These are phyloP conservation scores for Melinopterus prodromus DNA, from an alignment of 2,888 invertebrate genomes.

Conservation along the genomic window DNA sequence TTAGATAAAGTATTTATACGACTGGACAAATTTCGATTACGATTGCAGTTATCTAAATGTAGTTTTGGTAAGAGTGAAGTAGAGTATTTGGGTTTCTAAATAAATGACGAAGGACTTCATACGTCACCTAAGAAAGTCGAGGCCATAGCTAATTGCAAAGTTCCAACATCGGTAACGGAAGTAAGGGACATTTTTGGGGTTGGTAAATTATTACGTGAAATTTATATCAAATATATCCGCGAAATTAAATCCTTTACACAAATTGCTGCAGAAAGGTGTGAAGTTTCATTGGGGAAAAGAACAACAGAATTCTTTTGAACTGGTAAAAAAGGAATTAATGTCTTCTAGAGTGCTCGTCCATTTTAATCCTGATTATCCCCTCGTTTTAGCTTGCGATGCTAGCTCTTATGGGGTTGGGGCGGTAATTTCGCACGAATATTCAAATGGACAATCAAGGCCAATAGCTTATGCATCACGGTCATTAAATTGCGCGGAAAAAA, in stretches of 20 bases:
- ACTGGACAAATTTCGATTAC: neutral
- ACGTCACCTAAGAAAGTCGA: constrained; percentile 36
- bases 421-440: constrained; percentile 33
- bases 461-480: constrained; percentile 36
- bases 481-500: constrained; percentile 32
- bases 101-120: constrained; percentile 38
- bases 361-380: constrained; percentile 38
- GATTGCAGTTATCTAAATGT: constrained; percentile 13
- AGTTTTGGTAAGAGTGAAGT: constrained; percentile 40
- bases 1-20: neutral
- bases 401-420: constrained; percentile 33
- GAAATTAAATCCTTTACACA: constrained; percentile 44
- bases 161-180: constrained; percentile 39
- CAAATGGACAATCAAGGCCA: constrained; percentile 25
- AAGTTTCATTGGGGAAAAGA: constrained; percentile 44
- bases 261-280: constrained; percentile 42
- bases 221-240: constrained; percentile 46
- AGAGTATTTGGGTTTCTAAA: constrained; percentile 38
- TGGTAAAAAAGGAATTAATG: constrained; percentile 41
- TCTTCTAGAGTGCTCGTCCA: constrained; percentile 41
- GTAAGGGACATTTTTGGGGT: constrained; percentile 48
- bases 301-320: constrained; percentile 45
- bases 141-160: constrained; percentile 39
- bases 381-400: constrained; percentile 37
- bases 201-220: constrained; percentile 51